These are phyloP conservation scores for Petrocephalus microphthalmus DNA, from an alignment of 2,113 vertebrate species.

Conservation along the genomic window DNA sequence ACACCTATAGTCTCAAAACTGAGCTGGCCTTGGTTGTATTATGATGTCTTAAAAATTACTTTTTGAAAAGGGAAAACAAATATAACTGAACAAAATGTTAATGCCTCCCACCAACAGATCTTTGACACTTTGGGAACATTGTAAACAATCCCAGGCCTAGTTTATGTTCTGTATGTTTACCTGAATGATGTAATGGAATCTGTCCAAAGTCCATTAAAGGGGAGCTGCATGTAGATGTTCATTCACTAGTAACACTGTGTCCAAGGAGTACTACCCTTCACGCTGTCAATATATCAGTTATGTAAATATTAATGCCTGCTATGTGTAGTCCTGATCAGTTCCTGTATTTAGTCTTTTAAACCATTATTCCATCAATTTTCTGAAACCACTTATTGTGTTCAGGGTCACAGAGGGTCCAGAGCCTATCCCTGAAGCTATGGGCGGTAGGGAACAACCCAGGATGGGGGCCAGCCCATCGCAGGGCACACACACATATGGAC, in stretches of 20 bases:
- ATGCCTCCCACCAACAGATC: not conserved
- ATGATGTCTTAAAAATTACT: not conserved
- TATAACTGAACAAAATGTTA: not conserved
- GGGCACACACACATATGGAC: too few relatives aligned
- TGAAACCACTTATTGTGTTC: too few relatives aligned
- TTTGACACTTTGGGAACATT: not conserved
- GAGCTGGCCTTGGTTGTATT: not conserved
- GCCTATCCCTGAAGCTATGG: too few relatives aligned
- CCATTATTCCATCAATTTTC: not conserved
- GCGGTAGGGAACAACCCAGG: too few relatives aligned
- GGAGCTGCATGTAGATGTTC: not conserved
- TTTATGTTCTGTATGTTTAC: not conserved
- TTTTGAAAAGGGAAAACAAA: not conserved
- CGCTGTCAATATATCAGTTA: not conserved
- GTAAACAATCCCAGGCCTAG: not conserved
- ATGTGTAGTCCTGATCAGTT: not conserved
- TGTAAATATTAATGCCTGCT: not conserved
- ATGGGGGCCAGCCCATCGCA: too few relatives aligned
- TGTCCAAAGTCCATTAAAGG: not conserved
- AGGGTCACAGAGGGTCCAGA: too few relatives aligned
- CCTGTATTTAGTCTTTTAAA: not conserved
- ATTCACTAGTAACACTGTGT: not conserved
- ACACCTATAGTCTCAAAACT: not conserved
- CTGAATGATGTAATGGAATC: not conserved
- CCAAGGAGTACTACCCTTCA: not conserved